Percentiles rank a stretch among this genome's conserved stretches.
Evolutionary conservation across 2,113 vertebrate genomes (phyloP).

Genomic region (Nettapus auritus): DNA sequence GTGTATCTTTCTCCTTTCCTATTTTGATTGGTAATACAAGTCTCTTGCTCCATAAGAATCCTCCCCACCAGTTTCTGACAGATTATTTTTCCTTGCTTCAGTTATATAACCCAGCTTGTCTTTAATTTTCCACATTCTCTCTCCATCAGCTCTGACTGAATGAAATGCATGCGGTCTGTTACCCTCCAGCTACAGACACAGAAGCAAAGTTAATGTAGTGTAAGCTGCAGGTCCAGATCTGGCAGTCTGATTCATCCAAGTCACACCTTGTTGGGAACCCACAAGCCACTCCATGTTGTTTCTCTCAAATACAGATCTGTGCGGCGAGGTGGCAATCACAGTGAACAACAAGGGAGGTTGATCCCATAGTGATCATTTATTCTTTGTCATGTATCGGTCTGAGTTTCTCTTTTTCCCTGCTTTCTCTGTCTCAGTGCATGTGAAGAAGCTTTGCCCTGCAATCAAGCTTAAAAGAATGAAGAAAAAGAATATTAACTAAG

Average conservation of each 20-base stretch:
- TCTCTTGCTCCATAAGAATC: not conserved
- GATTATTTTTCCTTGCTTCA: not conserved
- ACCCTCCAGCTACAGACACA: not conserved
- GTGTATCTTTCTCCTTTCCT: not conserved
- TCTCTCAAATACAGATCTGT: not conserved
- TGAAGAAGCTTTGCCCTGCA: not conserved
- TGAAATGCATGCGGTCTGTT: not conserved
- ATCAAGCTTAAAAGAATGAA: not conserved
- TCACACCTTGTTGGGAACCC: not conserved
- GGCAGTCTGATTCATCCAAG: not conserved
- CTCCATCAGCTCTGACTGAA: not conserved
- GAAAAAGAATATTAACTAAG: not conserved
- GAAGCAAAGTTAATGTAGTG: not conserved
- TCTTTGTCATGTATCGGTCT: not conserved
- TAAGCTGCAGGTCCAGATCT: not conserved
- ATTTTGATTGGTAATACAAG: not conserved
- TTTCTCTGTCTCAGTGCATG: not conserved
- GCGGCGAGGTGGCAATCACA: not conserved
- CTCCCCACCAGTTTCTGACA: not conserved
- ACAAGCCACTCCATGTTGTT: rapidly evolving
- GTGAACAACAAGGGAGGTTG: not conserved
- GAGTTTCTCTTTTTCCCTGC: not conserved
- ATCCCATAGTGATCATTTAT: not conserved
- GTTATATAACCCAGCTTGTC: not conserved
- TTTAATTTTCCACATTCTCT: not conserved